Evolutionary conservation across 2,113 vertebrate genomes (phyloP).

Genomic region (Odocoileus virginianus): DNA sequence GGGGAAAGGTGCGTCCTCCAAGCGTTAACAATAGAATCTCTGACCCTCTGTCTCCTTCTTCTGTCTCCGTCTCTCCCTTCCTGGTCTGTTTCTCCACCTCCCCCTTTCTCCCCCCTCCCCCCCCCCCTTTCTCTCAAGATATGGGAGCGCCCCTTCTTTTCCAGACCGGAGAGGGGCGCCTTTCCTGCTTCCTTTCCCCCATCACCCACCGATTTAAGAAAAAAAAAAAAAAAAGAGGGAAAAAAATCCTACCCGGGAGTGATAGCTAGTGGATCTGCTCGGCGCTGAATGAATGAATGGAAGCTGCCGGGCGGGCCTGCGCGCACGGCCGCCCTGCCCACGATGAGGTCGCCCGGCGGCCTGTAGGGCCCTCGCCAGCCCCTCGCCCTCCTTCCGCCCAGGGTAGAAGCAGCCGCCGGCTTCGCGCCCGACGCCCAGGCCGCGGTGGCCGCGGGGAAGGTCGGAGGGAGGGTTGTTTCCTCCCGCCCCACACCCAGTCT

Average conservation of each 20-base stretch:
- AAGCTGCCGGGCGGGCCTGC: background rate
- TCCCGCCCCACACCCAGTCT: constrained; percentile 60
- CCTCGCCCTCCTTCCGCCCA: background rate
- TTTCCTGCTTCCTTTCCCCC: background rate
- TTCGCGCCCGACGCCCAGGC: background rate
- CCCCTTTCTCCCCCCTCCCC: background rate
- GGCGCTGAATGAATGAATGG: constrained; percentile 36
- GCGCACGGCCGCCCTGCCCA: background rate
- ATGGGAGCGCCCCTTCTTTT: background rate
- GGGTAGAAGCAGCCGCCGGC: background rate
- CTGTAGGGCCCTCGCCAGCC: background rate
- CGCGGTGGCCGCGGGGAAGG: background rate
- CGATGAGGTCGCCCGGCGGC: background rate
- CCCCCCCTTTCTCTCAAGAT: background rate
- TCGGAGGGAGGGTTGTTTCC: constrained; percentile 50
- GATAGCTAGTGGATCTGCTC: background rate
- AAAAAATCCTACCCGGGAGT: background rate
- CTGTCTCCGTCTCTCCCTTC: background rate
- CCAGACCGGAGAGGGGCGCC: constrained; percentile 21
- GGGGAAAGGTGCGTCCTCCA: background rate
- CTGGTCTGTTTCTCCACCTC: background rate
- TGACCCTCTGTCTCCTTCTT: background rate
- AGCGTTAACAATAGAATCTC: background rate
- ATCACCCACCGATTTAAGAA: background rate
- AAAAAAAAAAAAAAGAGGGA: background rate